A percentile compares a stretch with the other conserved stretches of the same genome.
These are phyloP conservation scores for Cochlearius cochlearius DNA, from an alignment of 2,113 vertebrate genomes.

Conservation along the genomic window DNA sequence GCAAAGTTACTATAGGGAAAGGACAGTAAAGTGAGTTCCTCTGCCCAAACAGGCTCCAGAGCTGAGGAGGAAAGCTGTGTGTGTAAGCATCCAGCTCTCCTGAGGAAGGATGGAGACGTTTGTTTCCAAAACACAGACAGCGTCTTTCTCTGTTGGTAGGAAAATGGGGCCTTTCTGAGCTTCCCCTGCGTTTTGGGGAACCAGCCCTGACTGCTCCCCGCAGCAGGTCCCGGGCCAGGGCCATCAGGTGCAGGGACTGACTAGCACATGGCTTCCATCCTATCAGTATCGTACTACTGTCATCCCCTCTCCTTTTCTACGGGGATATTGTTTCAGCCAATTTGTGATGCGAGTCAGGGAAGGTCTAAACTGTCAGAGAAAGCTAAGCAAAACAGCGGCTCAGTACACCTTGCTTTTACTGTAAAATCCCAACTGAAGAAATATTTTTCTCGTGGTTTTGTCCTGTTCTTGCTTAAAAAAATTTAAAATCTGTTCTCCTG, in stretches of 20 bases:
- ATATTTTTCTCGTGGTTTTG: neutral
- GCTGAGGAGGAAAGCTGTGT: neutral
- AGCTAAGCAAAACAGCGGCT: neutral
- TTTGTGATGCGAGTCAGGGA: neutral
- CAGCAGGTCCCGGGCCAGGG: neutral
- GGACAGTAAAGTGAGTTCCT: neutral
- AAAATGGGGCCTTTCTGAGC: neutral
- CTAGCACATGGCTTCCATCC: neutral
- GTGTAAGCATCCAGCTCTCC: neutral
- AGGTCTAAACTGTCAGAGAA: neutral
- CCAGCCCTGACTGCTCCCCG: rapidly evolving
- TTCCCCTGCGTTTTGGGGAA: neutral
- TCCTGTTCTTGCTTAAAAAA: neutral
- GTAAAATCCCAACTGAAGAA: neutral
- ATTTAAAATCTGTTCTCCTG: neutral
- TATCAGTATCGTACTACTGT: too few relatives aligned
- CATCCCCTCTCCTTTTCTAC: neutral
- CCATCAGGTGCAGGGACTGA: neutral
- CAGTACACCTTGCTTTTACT: neutral
- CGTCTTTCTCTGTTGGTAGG: neutral
- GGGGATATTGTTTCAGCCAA: neutral
- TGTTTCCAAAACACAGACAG: neutral
- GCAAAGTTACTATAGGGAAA: neutral
- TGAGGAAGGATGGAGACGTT: neutral
- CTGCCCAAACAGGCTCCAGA: neutral